Conservation (phyloP, 2,888 invertebrate genomes). For the Temnothorax rugatulus region DNA sequence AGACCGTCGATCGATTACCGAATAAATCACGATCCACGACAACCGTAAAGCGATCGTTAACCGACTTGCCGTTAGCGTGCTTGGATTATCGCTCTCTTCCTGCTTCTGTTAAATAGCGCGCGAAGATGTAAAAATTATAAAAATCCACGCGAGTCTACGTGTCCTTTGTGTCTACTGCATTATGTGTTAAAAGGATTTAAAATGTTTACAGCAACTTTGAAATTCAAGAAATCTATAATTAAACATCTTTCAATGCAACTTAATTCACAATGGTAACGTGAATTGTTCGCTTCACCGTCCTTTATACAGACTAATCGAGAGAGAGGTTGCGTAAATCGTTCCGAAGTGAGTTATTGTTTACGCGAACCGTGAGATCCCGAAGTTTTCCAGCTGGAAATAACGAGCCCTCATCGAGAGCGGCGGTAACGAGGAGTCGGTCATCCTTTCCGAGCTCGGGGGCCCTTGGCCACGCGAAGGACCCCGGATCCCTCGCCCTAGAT, state of each 20-base stretch:
- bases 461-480: conserved; percentile 29
- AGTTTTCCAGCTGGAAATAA: conserved; percentile 21
- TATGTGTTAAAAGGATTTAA: neutral
- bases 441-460: neutral
- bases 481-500: conserved; percentile 56
- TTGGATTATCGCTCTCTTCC: conserved; percentile 41
- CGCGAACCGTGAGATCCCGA: neutral
- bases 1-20: conserved; percentile 65
- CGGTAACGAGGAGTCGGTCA: conserved; percentile 33
- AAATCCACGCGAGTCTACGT: neutral
- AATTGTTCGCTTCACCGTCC: neutral
- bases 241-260: neutral
- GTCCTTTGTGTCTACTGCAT: neutral
- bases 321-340: neutral
- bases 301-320: neutral
- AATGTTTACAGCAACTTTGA: neutral
- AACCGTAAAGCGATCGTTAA: conserved; percentile 47
- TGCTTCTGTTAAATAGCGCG: conserved; percentile 44
- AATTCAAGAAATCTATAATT: neutral
- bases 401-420: neutral
- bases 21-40: conserved; percentile 54
- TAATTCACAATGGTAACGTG: neutral
- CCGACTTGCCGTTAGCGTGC: conserved; percentile 36
- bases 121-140: neutral
- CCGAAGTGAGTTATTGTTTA: neutral